phyloP scores from a whole-genome alignment of 1,140 invertebrate species.

The Hylaeus anthracinus region DNA sequence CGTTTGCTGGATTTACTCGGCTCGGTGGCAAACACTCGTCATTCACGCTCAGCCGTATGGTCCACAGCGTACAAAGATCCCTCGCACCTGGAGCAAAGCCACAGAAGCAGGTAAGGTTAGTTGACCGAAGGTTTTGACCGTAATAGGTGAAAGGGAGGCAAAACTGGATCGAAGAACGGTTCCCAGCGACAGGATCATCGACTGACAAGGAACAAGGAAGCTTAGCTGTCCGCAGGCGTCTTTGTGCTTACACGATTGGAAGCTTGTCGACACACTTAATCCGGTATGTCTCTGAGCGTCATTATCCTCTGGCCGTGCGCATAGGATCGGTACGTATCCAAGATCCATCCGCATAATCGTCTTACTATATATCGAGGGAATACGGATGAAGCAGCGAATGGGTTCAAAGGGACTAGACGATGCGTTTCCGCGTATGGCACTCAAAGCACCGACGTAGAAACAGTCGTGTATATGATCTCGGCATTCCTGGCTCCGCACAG shows the following conservation, averaged over 20 bases:
- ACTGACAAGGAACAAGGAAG: not conserved
- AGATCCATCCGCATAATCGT: slow-evolving; percentile 26
- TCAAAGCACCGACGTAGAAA: slow-evolving; percentile 29
- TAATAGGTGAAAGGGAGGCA: too few species aligned
- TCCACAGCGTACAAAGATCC: too few species aligned
- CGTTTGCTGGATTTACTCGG: too few species aligned
- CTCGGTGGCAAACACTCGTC: too few species aligned
- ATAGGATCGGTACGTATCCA: slow-evolving; percentile 4
- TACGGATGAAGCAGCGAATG: slow-evolving; percentile 19
- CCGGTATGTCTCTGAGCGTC: slow-evolving; percentile 26
- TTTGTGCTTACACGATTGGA: slow-evolving; percentile 25
- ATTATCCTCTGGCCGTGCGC: slow-evolving; percentile 3
- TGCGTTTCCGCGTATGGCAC: slow-evolving; percentile 41
- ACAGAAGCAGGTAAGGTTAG: too few species aligned
- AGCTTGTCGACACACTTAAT: slow-evolving; percentile 40
- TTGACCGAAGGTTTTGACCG: too few species aligned
- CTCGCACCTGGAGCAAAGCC: too few species aligned
- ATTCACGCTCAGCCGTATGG: too few species aligned
- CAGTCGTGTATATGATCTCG: slow-evolving; percentile 42
- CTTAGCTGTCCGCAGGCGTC: not conserved
- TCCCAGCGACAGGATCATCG: not conserved
- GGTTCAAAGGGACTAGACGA: slow-evolving; percentile 49
- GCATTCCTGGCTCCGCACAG: slow-evolving; percentile 41
- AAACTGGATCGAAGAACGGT: too few species aligned
- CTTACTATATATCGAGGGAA: slow-evolving; percentile 25